phyloP scores from a whole-genome alignment of 2,888 invertebrate species.

The Alviniconcha strummeri region DNA sequence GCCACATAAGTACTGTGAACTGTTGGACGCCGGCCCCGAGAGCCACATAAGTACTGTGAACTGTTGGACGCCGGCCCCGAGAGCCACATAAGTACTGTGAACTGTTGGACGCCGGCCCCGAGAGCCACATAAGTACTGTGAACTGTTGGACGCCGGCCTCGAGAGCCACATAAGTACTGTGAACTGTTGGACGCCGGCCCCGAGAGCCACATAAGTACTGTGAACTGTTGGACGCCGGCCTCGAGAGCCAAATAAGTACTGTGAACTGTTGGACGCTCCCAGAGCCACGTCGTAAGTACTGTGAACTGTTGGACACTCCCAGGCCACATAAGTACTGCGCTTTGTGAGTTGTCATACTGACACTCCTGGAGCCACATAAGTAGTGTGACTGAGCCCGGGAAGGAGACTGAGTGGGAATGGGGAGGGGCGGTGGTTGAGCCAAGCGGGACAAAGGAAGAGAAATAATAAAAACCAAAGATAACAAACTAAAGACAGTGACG shows the following conservation, averaged over 20 bases:
- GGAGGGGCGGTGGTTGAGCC: too few species aligned
- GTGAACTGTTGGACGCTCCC: slow-evolving; percentile 1
- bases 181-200: background rate
- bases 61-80: background rate
- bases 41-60: background rate
- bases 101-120: background rate
- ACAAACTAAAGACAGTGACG: too few species aligned
- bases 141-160: background rate
- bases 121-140: background rate
- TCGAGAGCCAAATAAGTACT: background rate
- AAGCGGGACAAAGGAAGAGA: too few species aligned
- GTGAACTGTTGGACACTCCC: background rate
- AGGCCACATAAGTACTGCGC: background rate
- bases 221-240: too few species aligned
- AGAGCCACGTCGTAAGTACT: background rate
- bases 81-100: background rate
- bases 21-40: background rate
- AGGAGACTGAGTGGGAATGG: too few species aligned
- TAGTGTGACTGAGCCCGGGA: too few species aligned
- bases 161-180: background rate
- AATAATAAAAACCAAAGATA: too few species aligned
- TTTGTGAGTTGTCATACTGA: too few species aligned
- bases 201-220: too few species aligned
- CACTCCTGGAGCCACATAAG: too few species aligned
- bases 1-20: background rate